Percentiles rank a stretch among this genome's conserved stretches.
Conservation (phyloP, 1,140 invertebrate genomes). For the Apis florea region DNA sequence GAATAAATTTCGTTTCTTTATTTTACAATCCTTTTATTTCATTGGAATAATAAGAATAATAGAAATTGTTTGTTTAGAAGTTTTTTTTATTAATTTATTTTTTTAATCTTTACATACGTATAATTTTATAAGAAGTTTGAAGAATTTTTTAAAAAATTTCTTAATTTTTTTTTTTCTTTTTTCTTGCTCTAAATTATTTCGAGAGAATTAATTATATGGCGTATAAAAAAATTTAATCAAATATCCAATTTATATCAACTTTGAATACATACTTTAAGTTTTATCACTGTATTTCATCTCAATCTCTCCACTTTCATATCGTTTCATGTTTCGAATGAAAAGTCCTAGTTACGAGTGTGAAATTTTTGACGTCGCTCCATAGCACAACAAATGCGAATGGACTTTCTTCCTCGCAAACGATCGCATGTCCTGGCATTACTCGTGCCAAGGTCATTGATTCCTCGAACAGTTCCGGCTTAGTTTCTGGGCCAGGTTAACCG, state of each 20-base stretch:
- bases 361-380: constrained; percentile 33
- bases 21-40: too few relatives aligned
- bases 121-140: too few relatives aligned
- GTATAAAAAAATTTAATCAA: background rate
- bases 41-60: too few relatives aligned
- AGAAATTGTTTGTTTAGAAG: too few relatives aligned
- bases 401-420: constrained; percentile 64
- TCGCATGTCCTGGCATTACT: constrained; percentile 60
- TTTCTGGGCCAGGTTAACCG: constrained; percentile 77
- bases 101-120: too few relatives aligned
- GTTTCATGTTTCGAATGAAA: background rate
- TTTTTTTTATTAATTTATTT: too few relatives aligned
- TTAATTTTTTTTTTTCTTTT: too few relatives aligned
- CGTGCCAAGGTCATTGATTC: constrained; percentile 76
- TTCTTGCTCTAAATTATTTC: too few relatives aligned
- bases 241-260: background rate
- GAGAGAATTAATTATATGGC: too few relatives aligned
- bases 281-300: background rate
- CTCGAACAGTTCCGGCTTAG: constrained; percentile 74
- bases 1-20: too few relatives aligned
- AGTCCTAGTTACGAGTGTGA: constrained; percentile 3
- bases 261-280: background rate
- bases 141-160: too few relatives aligned
- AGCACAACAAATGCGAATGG: constrained; percentile 41
- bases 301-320: background rate